These are phyloP conservation scores for Monomorium pharaonis DNA, from an alignment of 1,140 invertebrate species.

Conservation along the genomic window DNA sequence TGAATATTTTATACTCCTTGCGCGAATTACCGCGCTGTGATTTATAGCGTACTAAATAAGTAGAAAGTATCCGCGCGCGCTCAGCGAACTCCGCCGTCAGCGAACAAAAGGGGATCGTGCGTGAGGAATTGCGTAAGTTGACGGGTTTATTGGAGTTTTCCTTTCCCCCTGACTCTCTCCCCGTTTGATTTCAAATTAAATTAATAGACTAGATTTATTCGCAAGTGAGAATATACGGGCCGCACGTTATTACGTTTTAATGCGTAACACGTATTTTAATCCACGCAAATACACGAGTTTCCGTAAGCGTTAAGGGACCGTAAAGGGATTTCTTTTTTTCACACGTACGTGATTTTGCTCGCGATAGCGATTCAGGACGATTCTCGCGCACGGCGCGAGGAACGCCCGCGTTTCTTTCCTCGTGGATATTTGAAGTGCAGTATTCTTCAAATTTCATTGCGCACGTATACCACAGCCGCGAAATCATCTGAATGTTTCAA, in stretches of 20 bases:
- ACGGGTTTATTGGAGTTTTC: background rate
- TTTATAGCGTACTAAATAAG: constrained; percentile 41
- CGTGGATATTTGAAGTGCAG: constrained; percentile 32
- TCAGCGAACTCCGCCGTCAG: background rate
- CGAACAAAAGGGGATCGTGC: background rate
- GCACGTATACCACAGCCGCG: background rate
- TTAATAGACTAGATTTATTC: background rate
- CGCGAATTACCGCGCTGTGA: constrained; percentile 41
- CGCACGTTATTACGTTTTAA: background rate
- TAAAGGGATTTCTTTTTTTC: background rate
- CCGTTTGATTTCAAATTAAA: too few relatives aligned
- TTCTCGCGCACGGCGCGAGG: background rate
- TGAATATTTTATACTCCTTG: constrained; percentile 47
- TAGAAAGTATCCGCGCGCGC: background rate
- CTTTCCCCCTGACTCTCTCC: background rate
- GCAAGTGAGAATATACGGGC: background rate
- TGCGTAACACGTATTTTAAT: background rate
- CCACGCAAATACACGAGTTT: background rate
- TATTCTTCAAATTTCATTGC: constrained; percentile 39
- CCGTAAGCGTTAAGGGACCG: background rate
- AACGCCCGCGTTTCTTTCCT: background rate
- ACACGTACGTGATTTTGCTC: background rate
- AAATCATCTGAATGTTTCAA: constrained; percentile 45
- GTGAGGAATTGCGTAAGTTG: background rate
- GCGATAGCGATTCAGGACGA: background rate